These are phyloP conservation scores for Acleris laterana DNA, from an alignment of 2,888 invertebrate genomes.

Conservation along the genomic window DNA sequence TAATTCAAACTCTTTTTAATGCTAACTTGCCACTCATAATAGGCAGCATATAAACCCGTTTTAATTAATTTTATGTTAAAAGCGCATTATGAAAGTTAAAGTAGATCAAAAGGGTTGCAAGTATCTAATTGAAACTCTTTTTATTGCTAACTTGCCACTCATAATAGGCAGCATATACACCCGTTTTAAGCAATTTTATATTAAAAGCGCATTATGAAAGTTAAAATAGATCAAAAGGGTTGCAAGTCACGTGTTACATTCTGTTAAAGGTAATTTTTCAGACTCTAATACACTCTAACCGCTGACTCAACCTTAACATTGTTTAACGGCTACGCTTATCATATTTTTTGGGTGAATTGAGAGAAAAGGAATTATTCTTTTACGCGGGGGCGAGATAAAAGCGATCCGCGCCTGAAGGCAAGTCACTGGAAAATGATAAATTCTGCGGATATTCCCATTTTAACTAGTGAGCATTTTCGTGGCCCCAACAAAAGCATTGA, in stretches of 20 bases:
- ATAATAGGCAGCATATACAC: too few species aligned
- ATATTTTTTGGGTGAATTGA: constrained; percentile 46
- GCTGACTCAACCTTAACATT: constrained; percentile 33
- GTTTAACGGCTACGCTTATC: constrained; percentile 45
- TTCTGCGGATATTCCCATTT: constrained; percentile 50
- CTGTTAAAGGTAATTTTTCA: constrained; percentile 15
- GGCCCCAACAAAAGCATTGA: constrained; percentile 36
- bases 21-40: too few species aligned
- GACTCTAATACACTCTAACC: constrained; percentile 9
- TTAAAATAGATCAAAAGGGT: not conserved
- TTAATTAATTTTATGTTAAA: not conserved
- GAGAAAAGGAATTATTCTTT: constrained; percentile 52
- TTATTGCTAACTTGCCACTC: too few species aligned
- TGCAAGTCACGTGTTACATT: not conserved
- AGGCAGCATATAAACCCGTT: too few species aligned
- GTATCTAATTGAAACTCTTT: too few species aligned
- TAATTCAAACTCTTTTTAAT: too few species aligned
- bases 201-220: not conserved
- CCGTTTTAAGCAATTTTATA: not conserved
- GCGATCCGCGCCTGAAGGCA: constrained; percentile 49
- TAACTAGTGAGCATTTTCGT: constrained; percentile 51
- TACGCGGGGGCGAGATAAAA: constrained; percentile 50
- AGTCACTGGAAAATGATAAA: constrained; percentile 60
- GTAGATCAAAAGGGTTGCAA: not conserved
- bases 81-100: not conserved